Percentiles rank a stretch among this genome's conserved stretches.
Evolutionary conservation across 2,113 vertebrate genomes (phyloP).

Genomic region (Acanthochromis polyacanthus): DNA sequence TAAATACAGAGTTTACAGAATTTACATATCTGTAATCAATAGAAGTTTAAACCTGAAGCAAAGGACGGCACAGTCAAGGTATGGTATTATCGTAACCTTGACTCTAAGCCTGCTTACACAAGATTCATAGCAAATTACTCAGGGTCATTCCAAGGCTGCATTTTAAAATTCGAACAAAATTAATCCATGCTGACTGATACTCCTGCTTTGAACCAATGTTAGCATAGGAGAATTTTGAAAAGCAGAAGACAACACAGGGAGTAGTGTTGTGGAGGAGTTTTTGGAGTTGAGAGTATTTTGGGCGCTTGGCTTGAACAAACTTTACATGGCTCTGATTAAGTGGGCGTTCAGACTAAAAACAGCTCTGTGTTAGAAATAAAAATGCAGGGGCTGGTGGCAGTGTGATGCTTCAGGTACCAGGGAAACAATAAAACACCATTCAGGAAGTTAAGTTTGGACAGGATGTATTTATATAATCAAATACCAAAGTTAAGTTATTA

Average conservation of each 20-base stretch:
- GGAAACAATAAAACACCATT: conserved; percentile 10
- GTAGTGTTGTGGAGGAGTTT: conserved; percentile 44
- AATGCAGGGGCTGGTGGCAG: not conserved
- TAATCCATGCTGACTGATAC: not conserved
- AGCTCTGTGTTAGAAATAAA: conserved; percentile 15
- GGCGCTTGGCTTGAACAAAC: conserved; percentile 24
- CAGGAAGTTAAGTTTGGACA: conserved; percentile 20
- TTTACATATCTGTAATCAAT: not conserved
- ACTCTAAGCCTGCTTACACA: conserved; percentile 15
- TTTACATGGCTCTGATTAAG: conserved; percentile 36
- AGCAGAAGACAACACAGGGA: conserved; percentile 29
- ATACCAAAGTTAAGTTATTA: not conserved
- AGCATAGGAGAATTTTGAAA: conserved; percentile 7
- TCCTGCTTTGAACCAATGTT: conserved; percentile 16
- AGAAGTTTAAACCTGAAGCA: not conserved
- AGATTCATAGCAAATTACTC: not conserved
- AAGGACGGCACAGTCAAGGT: not conserved
- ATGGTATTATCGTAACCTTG: conserved; percentile 4
- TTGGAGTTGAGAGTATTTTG: conserved; percentile 43
- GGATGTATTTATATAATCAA: not conserved
- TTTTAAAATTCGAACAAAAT: conserved; percentile 12
- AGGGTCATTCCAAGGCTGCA: not conserved
- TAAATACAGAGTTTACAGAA: not conserved
- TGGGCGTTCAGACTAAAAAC: conserved; percentile 41
- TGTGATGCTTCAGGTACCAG: conserved; percentile 17